phyloP scores from a whole-genome alignment of 2,797 vertebrate genomes.

The Trachurus trachurus region DNA sequence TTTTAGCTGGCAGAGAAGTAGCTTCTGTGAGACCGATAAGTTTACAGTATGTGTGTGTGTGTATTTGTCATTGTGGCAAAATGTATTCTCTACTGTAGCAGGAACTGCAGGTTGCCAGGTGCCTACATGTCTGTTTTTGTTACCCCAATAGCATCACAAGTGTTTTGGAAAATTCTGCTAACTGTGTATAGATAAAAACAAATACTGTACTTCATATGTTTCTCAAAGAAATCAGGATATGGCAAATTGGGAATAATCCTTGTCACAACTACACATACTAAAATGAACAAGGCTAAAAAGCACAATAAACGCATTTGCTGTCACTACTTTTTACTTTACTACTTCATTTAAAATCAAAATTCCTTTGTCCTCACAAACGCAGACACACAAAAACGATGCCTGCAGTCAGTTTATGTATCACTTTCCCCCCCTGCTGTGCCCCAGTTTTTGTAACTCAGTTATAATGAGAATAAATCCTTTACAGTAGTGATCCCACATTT shows the following conservation, averaged over 20 bases:
- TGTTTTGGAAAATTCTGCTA: neutral
- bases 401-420: conserved; percentile 74
- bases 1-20: neutral
- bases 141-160: neutral
- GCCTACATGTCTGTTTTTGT: neutral
- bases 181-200: conserved; percentile 33
- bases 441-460: conserved; percentile 73
- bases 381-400: conserved; percentile 34
- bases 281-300: conserved; percentile 45
- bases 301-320: conserved; percentile 36
- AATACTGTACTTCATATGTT: conserved; percentile 31
- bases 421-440: conserved; percentile 73
- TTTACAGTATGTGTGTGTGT: too few species aligned
- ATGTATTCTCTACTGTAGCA: neutral
- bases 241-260: conserved; percentile 50
- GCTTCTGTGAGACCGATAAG: neutral
- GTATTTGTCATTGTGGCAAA: too few species aligned
- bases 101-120: neutral
- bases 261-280: conserved; percentile 50
- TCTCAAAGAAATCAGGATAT: conserved; percentile 48
- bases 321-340: conserved; percentile 40
- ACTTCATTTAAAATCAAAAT: conserved; percentile 51
- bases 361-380: conserved; percentile 23
- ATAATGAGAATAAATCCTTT: conserved; percentile 72
- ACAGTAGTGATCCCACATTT: conserved; percentile 60